Evolutionary conservation across 1,140 invertebrate genomes (phyloP), one percentile per base, ranked within the genome.

Genomic region (Dinothrombium tinctorium): DNA sequence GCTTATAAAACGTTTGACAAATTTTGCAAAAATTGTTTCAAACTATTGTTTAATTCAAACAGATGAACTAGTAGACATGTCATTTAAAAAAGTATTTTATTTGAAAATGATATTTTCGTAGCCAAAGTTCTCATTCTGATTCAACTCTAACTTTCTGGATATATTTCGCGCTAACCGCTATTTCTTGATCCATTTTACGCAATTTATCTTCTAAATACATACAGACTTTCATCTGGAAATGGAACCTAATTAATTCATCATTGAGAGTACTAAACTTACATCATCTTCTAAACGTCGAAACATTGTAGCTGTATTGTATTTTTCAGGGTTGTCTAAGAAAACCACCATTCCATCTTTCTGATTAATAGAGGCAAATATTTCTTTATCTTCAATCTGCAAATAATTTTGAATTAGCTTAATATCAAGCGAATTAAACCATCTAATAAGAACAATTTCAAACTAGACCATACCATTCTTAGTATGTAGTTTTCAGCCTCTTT

Each of bases 261-360:
- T 59, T 98, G 90, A 47, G 81, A 89, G 19, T 77, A 73, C 50
- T 90, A 76, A 23, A 90, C 75, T 98, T 56, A 69, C 65, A 55
- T 69, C 61, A 52, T 78, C 70, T 63, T 92, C 80, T 33, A 94
- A 57, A 37, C 76, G 70, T 46, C 74, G 69, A 47, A 94, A 66
- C 65, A 89, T 87, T 44, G 69, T 65, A 0, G 80, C 74, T 41
- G 76, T 79, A 49, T 89, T 78, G 55, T 84, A 90, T 56, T 87
- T 89, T 57, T 94, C 84, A 23, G 87, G 84, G 63, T 83, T 83
- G 56, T 94, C 86, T 47, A 83, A 73, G 56, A 96, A 95, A 20
- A 84, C 66, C 12, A 96, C 87, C 87, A 94, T 96, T 9, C 87
- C 87, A 63, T 94, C 87, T 59, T 86, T 87, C 61, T 94, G 83